Base-by-base conservation (phyloP, 2,888 invertebrate genomes). In the Eupithecia vulgata region DNA sequence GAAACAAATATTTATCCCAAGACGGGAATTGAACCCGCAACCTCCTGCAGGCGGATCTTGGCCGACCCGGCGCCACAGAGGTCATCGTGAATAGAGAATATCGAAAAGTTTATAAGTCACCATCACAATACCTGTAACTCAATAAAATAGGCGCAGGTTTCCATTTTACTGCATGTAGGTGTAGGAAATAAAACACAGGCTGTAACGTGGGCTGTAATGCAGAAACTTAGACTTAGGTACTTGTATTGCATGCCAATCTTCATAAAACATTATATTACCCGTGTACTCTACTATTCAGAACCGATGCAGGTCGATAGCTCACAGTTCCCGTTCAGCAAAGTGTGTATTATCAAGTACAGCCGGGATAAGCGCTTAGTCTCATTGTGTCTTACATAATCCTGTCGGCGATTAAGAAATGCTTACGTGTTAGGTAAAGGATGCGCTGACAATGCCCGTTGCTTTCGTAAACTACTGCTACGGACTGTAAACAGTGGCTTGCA, bases 341-440 rank as follows among this genome's bases (percentile, higher is more conserved):
- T 34, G 64, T 67, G 67, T 68, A 72, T 71, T 59, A 69, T 12
- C 37, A 34, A 34, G 34, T 61, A 17, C 61, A 61, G 61, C 17
- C 37, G 62, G 67, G 77, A 73, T 77, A 75, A 75, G 61, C 74
- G 35, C 67, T 75, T 80, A 80, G 73, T 72, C 70, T 68, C 71
- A 68, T 78, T 78, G 76, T 73, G 73, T 73, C 75, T 64, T 71
- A 57, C 59, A 71, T 70, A 77, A 76, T 82, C 77, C 80, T 67
- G 67, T 74, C 79, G 64, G 67, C 68, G 78, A 82, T 82, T 83
- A 82, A 68, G 73, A 74, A 73, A 72, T 67, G 71, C 78, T 78
- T 72, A 76, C 68, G 71, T 70, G 61, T 13, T 69, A 66, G 59
- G 42, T 65, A 34, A 37, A 71, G 61, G 71, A 67, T 69, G 35